Percentiles rank a stretch among this genome's conserved stretches.
These are phyloP conservation scores for Tapirus terrestris DNA, from an alignment of 2,113 vertebrate genomes.

Conservation along the genomic window DNA sequence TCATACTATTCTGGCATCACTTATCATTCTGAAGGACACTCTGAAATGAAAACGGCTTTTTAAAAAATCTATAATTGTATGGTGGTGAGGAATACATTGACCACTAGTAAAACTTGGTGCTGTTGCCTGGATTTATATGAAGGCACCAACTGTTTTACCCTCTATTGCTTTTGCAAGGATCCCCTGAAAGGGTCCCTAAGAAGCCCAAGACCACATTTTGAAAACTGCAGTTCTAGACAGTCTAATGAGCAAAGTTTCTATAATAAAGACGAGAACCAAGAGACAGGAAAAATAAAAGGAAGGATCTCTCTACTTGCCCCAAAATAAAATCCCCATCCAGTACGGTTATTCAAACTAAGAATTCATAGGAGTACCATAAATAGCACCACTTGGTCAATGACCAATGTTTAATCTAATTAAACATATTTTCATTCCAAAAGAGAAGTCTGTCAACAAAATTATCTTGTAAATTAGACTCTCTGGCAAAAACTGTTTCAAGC, in stretches of 20 bases:
- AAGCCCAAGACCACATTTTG: not conserved
- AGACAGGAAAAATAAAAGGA: not conserved
- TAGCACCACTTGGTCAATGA: not conserved
- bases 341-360: not conserved
- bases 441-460: not conserved
- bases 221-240: not conserved
- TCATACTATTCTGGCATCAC: not conserved
- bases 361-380: not conserved
- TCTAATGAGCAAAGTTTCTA: not conserved
- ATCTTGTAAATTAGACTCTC: not conserved
- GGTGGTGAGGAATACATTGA: not conserved
- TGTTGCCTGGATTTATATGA: not conserved
- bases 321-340: not conserved
- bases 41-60: not conserved
- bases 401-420: not conserved
- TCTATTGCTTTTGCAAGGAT: not conserved
- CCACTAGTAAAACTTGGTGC: not conserved
- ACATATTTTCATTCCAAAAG: not conserved
- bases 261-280: not conserved
- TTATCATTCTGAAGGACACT: not conserved
- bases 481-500: not conserved
- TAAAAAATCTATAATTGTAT: not conserved
- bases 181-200: not conserved
- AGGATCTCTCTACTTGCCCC: not conserved
- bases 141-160: not conserved